phyloP scores from a whole-genome alignment of 2,797 vertebrate species.

The Dendrocincla tyrannina region DNA sequence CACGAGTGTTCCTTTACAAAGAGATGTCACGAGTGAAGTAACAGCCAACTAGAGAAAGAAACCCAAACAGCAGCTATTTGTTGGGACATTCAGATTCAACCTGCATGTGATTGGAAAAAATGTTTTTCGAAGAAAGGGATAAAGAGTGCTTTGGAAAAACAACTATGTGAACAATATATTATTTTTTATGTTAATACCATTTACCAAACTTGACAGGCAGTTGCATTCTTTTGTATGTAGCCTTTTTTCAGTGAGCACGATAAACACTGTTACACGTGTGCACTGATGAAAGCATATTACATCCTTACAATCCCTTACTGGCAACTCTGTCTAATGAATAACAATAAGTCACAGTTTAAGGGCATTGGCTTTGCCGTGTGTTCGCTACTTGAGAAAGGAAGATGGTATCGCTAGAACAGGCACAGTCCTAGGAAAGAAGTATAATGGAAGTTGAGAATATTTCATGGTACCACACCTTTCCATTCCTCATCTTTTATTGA shows the following conservation, averaged over 20 bases:
- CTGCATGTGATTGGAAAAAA: not conserved
- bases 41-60: not conserved
- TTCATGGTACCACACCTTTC: not conserved
- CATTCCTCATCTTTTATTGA: not conserved
- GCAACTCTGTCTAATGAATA: not conserved
- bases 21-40: not conserved
- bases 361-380: not conserved
- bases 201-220: not conserved
- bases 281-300: constrained; percentile 23
- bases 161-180: not conserved
- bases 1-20: not conserved
- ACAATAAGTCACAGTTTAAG: not conserved
- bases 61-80: not conserved
- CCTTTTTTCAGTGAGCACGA: not conserved
- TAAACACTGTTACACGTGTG: constrained; percentile 14
- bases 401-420: not conserved
- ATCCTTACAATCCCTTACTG: not conserved
- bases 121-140: not conserved
- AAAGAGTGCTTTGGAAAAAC: not conserved
- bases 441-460: not conserved
- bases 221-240: not conserved
- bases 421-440: not conserved
- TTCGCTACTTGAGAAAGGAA: not conserved
- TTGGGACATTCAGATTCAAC: not conserved
- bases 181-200: not conserved